Base-by-base conservation (phyloP, 1,140 invertebrate species). In the Mesaphorura yosii region DNA sequence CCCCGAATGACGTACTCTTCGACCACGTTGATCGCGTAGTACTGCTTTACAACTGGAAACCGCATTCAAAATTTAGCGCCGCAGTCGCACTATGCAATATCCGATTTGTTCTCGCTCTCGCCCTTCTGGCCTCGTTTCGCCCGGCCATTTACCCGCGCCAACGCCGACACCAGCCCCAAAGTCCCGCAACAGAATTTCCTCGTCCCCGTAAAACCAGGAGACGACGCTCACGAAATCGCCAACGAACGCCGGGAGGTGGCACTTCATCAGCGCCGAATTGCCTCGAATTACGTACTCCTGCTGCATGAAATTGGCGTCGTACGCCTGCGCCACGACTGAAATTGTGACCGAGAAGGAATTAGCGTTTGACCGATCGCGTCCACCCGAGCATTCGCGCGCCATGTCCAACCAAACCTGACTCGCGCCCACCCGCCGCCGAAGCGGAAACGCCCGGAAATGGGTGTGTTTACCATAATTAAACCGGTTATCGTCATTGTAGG, bases 251-350 rank as follows among this genome's bases (percentile, higher is more conserved):
- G 90, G 90, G 17, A 94, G 88, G 66, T 84, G 81, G 73, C 90
- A 95, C 68, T 88, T 90, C 42, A 96, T 75, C 60, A 94, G 81
- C n/a, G 88, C 89, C 39, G 87, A 83, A 70, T 93, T 92, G 46
- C 88, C 88, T 67, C 83, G 79, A 64, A 92, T 92, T 5, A 89
- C 88, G 72, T 90, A 93, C 59, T 90, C 88, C 70, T 92, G 90
- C 73, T 87, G 86, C 63, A 89, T 87, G 71, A 90, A 86, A 17
- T 84, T 86, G 63, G 88, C 82, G 72, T 89, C 91, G 66, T 80
- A 78, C 70, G 91, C 86, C 62, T 85, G 79, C 58, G 91, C 86
- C 67, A 89, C 88, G n/a, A n/a, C n/a, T n/a, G n/a, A n/a, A n/a
- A n/a, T n/a, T n/a, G n/a, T n/a, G n/a, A n/a, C n/a, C n/a, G n/a